These are phyloP conservation scores for Puntigrus tetrazona DNA, from an alignment of 2,113 vertebrate genomes.

Conservation along the genomic window DNA sequence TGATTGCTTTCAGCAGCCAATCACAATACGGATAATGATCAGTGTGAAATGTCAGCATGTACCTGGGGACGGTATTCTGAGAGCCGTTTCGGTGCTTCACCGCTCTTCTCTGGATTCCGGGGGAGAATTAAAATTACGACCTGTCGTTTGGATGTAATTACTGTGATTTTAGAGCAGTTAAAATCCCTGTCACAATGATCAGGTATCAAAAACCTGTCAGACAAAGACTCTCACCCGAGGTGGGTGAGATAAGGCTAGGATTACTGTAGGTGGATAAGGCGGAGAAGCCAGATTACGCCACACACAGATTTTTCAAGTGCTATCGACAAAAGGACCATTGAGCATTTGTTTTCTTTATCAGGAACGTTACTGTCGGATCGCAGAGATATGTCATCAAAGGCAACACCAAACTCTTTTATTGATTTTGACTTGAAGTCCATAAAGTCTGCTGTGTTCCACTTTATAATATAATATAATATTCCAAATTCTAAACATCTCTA, in stretches of 20 bases:
- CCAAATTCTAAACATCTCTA: no score
- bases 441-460: no score
- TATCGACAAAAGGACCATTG: background rate
- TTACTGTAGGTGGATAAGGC: slow-evolving; percentile 26
- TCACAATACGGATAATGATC: background rate
- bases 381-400: background rate
- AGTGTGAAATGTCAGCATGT: slow-evolving; percentile 25
- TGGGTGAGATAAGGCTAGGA: slow-evolving; percentile 42
- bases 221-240: slow-evolving; percentile 15
- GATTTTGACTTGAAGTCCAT: background rate
- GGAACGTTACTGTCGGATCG: background rate
- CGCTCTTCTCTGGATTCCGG: slow-evolving; percentile 12
- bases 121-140: slow-evolving; percentile 25
- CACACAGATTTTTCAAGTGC: slow-evolving; percentile 1
- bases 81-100: slow-evolving; percentile 1
- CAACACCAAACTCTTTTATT: background rate
- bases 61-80: slow-evolving; percentile 18
- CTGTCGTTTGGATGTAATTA: slow-evolving; percentile 52
- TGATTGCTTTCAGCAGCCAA: slow-evolving; percentile 18
- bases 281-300: slow-evolving; percentile 30
- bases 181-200: slow-evolving; percentile 46
- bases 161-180: slow-evolving; percentile 56
- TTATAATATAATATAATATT: background rate
- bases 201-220: slow-evolving; percentile 44
- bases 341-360: slow-evolving; percentile 33